Evolutionary conservation across 2,113 vertebrate species (phyloP), one percentile per base, ranked within the genome.

Genomic region (Epinephelus fuscoguttatus): DNA sequence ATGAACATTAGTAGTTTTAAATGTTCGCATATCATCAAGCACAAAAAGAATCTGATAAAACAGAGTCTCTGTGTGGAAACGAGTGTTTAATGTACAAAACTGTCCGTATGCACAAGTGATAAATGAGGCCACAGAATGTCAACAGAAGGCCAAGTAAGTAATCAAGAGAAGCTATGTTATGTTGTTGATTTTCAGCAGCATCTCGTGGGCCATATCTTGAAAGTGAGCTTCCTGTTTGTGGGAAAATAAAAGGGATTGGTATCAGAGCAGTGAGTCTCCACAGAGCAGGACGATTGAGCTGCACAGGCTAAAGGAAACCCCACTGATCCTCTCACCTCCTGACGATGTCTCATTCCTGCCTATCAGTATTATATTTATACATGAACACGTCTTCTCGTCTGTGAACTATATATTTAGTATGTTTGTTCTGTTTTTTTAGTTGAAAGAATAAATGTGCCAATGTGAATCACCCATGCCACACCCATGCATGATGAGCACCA

Each of bases 371-470:
- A 84, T 89, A 91, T 92, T 91, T 93, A 90, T 90, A 85, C 64
- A 89, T 79, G 25, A 80, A 62, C 89, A 78, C 33, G 6, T 89
- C 56, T 80, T 76, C 53, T 74, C 55, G 85, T 92, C 78, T 67
- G 79, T 92, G 91, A 81, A 85, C 57, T 84, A 84, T 92, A 85
- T 90, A 88, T 84, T 85, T 86, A 88, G 87, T 69, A 88, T 88
- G 75, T 82, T 80, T 92, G 74, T 79, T 86, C 86, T 53, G 47
- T 62, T 62, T 72, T 85, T 87, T 85, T 84, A 78, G 84, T 84
- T 84, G 61, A 89, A 86, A 59, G 45, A 92, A 73, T 88, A 90
- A 88, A 90, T 82, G 93, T 94, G 94, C 91, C 91, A 94, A 92
- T 85, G 87, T 90, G 84, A 92, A 77, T 91, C 89, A 87, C 90